Percentiles rank a stretch among this genome's conserved stretches.
Evolutionary conservation across 1,140 invertebrate genomes (phyloP).

Genomic region (Lepidurus couesii): DNA sequence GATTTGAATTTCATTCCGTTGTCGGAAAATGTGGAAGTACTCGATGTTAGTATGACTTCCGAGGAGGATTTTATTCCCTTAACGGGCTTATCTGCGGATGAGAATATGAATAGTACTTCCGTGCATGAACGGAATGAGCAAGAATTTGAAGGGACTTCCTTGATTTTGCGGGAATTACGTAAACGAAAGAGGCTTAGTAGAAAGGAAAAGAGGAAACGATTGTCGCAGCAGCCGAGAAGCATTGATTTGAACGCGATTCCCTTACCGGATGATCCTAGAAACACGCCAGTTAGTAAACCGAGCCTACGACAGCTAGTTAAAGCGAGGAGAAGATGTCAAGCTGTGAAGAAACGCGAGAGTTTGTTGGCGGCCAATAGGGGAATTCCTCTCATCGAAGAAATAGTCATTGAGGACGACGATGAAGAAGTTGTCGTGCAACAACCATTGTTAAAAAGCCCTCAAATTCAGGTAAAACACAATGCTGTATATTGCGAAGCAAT

Average conservation of each 20-base stretch:
- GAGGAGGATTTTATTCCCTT: not conserved
- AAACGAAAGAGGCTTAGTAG: not conserved
- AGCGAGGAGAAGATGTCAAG: not conserved
- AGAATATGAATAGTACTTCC: not conserved
- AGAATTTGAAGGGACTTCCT: not conserved
- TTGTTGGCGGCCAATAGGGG: not conserved
- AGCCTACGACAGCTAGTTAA: not conserved
- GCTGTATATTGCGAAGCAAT: too few species aligned
- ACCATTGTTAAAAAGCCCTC: too few species aligned
- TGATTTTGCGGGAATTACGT: not conserved
- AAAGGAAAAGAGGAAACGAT: not conserved
- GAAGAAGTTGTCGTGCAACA: too few species aligned
- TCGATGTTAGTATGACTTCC: not conserved
- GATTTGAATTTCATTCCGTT: not conserved
- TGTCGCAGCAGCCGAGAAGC: not conserved
- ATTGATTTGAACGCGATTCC: not conserved
- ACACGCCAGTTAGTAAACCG: not conserved
- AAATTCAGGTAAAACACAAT: too few species aligned
- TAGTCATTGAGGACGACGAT: not conserved
- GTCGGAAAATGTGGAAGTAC: not conserved
- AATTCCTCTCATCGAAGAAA: not conserved
- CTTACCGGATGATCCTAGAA: not conserved
- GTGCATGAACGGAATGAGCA: not conserved
- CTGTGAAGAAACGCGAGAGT: not conserved
- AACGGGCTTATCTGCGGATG: not conserved